Percentiles rank a stretch among this genome's conserved stretches.
phyloP scores from a whole-genome alignment of 2,113 vertebrate species.

The Sylvia atricapilla region DNA sequence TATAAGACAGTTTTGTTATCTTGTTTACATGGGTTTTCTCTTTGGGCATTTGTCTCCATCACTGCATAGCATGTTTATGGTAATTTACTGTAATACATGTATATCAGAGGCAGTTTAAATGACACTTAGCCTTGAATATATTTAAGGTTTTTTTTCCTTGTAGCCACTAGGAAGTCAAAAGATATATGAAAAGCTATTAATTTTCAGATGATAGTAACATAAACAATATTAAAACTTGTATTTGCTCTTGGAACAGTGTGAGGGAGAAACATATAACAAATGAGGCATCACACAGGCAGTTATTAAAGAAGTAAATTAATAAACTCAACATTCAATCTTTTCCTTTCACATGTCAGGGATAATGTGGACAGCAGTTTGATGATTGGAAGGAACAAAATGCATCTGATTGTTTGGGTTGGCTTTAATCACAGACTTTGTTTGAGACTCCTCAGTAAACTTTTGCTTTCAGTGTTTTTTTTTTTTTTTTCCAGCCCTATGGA shows the following conservation, averaged over 20 bases:
- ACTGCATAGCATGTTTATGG: slow-evolving; percentile 67
- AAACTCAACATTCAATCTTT: slow-evolving; percentile 37
- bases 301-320: slow-evolving; percentile 58
- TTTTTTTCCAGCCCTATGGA: neutral
- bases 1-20: slow-evolving; percentile 72
- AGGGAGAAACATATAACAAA: slow-evolving; percentile 21
- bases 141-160: slow-evolving; percentile 58
- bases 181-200: slow-evolving; percentile 70
- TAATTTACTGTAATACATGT: slow-evolving; percentile 71
- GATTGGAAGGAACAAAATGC: neutral
- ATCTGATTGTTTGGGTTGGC: slow-evolving; percentile 1
- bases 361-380: neutral
- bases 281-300: slow-evolving; percentile 9
- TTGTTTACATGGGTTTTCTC: slow-evolving; percentile 69
- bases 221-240: slow-evolving; percentile 59
- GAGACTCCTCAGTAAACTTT: neutral
- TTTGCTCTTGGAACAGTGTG: slow-evolving; percentile 37
- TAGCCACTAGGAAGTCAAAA: slow-evolving; percentile 59
- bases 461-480: neutral
- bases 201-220: slow-evolving; percentile 61
- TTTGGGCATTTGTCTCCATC: slow-evolving; percentile 71
- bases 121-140: slow-evolving; percentile 70
- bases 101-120: slow-evolving; percentile 71
- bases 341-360: neutral
- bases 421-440: slow-evolving; percentile 9